Base-by-base conservation (phyloP, 2,797 vertebrate genomes). In the Ceryle rudis region DNA sequence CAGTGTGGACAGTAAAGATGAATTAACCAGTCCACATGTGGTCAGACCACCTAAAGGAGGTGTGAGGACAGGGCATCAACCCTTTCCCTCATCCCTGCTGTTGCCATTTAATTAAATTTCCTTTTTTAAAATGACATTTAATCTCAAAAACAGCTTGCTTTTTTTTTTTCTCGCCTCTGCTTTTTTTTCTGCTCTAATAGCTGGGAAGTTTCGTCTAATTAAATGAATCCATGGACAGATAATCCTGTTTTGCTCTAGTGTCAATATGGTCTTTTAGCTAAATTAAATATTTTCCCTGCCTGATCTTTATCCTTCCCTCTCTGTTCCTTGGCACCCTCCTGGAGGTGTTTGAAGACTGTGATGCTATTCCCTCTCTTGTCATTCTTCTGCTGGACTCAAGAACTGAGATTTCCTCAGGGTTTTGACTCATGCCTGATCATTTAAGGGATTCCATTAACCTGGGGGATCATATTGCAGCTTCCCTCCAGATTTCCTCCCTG, bases 271-370 rank as follows among this genome's bases (percentile, higher is more conserved):
- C 65, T 35, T 82, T 94, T 47, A 93, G 82, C 61, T 88, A 88
- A 90, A 92, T 41, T 55, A 88, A 94, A 67, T 95, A 71, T 88
- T 95, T 95, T 78, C 44, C 14, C 61, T 93, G 10, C 15, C 20
- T 91, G 57, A 74, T 88, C 67, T 85, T 96, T 94, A 47, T 64
- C 57, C 28, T 88, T 47, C 21, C 23, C 26, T 77, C 47, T 14
- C 69, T 82, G 35, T 11, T 21, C 26, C 88, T 90, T 70, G 44
- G 22, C 44, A 78, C n/a, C 65, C 33, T 83, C n/a, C 31, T 81
- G 69, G 31, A 88, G 26, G 10, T 86, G 60, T 74, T 60, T 83
- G 65, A 94, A 81, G 75, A 44, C 25, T 7, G 1, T 55, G 17
- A 88, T 82, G 23, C 39, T 11, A 51, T 73, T 77, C 16, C 10